phyloP scores from a whole-genome alignment of 2,797 vertebrate genomes.

The Threskiornis aethiopicus region DNA sequence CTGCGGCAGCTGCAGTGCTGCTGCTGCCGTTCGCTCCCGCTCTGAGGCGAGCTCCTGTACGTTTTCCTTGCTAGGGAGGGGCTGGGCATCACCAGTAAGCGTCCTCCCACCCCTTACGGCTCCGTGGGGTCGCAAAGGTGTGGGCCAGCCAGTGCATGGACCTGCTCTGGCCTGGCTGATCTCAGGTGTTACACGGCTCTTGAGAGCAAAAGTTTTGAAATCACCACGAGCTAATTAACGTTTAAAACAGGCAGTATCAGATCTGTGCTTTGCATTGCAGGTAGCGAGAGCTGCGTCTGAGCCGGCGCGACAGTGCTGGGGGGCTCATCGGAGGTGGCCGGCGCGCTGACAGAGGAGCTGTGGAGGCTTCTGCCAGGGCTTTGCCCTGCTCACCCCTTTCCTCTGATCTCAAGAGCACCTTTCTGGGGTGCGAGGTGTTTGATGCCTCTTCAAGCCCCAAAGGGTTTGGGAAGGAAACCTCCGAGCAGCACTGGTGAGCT shows the following conservation, averaged over 20 bases:
- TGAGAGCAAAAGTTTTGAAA: neutral
- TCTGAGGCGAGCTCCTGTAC: neutral
- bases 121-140: neutral
- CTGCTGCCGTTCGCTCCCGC: neutral
- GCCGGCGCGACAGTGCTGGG: accelerated
- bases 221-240: neutral
- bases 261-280: neutral
- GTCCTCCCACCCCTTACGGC: too few species aligned
- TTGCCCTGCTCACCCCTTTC: neutral
- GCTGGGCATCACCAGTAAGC: neutral
- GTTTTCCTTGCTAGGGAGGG: neutral
- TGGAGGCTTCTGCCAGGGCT: neutral
- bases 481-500: neutral
- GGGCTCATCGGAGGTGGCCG: neutral
- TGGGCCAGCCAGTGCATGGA: neutral
- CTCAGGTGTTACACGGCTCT: neutral
- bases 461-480: neutral
- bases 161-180: neutral
- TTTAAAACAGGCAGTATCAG: neutral
- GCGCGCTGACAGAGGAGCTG: neutral
- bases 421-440: neutral
- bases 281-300: neutral
- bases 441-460: neutral
- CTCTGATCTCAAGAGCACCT: neutral
- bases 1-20: neutral